Evolutionary conservation across 2,113 vertebrate genomes (phyloP).

Genomic region (Elephas maximus): DNA sequence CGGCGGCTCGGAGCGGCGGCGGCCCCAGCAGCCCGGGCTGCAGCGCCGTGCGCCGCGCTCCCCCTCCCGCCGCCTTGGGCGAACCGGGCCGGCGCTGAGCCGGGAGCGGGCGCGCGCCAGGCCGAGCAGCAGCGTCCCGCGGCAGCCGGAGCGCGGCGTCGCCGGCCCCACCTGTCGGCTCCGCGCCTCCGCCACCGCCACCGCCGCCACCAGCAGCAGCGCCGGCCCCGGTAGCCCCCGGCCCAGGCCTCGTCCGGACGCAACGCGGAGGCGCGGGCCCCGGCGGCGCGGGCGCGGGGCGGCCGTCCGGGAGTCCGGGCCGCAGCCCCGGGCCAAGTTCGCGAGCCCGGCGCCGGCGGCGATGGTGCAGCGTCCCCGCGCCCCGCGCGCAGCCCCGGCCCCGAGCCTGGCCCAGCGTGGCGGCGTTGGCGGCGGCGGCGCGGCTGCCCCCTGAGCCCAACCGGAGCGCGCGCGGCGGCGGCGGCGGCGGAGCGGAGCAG

Average conservation of each 20-base stretch:
- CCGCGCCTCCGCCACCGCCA: slow-evolving; percentile 47
- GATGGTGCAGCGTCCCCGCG: slow-evolving; percentile 65
- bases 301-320: slow-evolving; percentile 32
- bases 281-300: not conserved
- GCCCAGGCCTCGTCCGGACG: not conserved
- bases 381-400: slow-evolving; percentile 31
- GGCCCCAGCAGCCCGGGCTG: not conserved
- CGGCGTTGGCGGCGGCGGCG: slow-evolving; percentile 22
- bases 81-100: not conserved
- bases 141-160: slow-evolving; percentile 50
- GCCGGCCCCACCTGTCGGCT: slow-evolving; percentile 76
- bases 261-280: slow-evolving; percentile 8
- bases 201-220: not conserved
- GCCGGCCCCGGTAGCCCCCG: not conserved
- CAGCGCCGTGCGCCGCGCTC: not conserved
- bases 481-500: not conserved
- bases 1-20: slow-evolving; percentile 34
- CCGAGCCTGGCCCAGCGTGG: not conserved
- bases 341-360: slow-evolving; percentile 37
- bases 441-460: slow-evolving; percentile 71
- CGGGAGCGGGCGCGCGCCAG: slow-evolving; percentile 65
- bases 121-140: slow-evolving; percentile 70
- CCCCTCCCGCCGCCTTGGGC: slow-evolving; percentile 60
- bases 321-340: slow-evolving; percentile 56
- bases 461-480: slow-evolving; percentile 43